Evolutionary conservation across 2,113 vertebrate species (phyloP).

Genomic region (Peromyscus maniculatus): DNA sequence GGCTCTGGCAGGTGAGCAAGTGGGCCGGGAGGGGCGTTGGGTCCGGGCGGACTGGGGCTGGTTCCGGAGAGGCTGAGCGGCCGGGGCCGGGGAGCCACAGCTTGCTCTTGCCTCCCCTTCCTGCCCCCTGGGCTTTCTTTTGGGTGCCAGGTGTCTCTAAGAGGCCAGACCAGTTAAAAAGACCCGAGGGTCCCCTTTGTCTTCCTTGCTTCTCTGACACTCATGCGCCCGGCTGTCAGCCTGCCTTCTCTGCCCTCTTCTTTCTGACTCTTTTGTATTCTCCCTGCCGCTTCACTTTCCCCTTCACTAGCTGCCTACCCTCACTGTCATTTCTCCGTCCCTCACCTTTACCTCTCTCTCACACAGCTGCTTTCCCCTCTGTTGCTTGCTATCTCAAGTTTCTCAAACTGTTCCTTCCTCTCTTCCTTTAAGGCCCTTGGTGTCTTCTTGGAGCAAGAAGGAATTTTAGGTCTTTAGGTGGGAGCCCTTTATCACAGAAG

Average conservation of each 20-base stretch:
- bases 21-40: slow-evolving; percentile 36
- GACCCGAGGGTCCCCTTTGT: slow-evolving; percentile 75
- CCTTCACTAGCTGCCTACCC: slow-evolving; percentile 17
- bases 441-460: slow-evolving; percentile 13
- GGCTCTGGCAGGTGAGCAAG: slow-evolving; percentile 96
- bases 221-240: slow-evolving; percentile 73
- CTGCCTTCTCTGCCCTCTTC: slow-evolving; percentile 43
- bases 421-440: slow-evolving; percentile 44
- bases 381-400: slow-evolving; percentile 63
- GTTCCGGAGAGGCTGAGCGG: slow-evolving; percentile 17
- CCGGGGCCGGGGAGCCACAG: slow-evolving; percentile 19
- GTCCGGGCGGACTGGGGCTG: background rate
- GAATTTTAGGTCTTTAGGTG: background rate
- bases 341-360: slow-evolving; percentile 34
- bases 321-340: background rate
- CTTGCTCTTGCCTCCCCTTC: slow-evolving; percentile 48
- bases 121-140: background rate
- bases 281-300: slow-evolving; percentile 52
- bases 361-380: slow-evolving; percentile 24
- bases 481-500: slow-evolving; percentile 8
- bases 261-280: slow-evolving; percentile 44
- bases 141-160: slow-evolving; percentile 6
- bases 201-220: slow-evolving; percentile 54
- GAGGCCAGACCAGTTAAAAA: slow-evolving; percentile 83
- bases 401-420: slow-evolving; percentile 36